These are phyloP conservation scores for Rotaria magnacalcarata DNA, from an alignment of 2,888 invertebrate genomes.

Conservation along the genomic window DNA sequence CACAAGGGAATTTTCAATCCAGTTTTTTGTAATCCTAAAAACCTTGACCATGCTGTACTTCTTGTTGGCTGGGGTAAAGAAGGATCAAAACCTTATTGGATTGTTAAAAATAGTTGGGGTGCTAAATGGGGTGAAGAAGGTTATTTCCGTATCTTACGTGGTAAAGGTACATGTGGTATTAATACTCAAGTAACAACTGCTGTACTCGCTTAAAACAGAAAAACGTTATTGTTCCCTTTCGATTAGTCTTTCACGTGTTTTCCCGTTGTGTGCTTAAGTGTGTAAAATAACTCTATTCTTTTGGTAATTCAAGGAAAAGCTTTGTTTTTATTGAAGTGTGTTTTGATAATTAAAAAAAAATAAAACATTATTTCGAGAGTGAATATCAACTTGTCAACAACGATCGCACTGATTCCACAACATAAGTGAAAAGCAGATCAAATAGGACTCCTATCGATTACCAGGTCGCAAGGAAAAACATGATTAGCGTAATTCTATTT, in stretches of 20 bases:
- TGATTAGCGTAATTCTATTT: too few species aligned
- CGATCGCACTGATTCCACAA: too few species aligned
- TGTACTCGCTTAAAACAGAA: slow-evolving; percentile 49
- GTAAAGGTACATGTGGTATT: slow-evolving; percentile 52
- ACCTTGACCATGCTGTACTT: slow-evolving; percentile 45
- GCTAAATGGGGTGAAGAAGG: slow-evolving; percentile 53
- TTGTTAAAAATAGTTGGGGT: slow-evolving; percentile 50
- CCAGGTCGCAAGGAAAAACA: too few species aligned
- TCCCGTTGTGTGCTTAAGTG: neutral
- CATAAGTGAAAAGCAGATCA: too few species aligned
- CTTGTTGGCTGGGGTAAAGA: slow-evolving; percentile 44
- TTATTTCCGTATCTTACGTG: slow-evolving; percentile 52
- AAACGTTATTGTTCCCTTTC: too few species aligned
- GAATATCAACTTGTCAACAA: too few species aligned
- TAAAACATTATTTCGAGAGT: too few species aligned
- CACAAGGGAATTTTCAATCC: slow-evolving; percentile 51
- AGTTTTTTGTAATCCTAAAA: slow-evolving; percentile 50
- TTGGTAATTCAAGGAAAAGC: neutral
- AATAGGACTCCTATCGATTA: too few species aligned
- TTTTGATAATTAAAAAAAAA: neutral
- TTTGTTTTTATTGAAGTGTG: neutral
- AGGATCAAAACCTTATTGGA: slow-evolving; percentile 44
- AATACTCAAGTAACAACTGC: slow-evolving; percentile 54
- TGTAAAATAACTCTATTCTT: neutral
- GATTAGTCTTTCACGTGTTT: neutral